Conservation (phyloP, 1,140 invertebrate species). For the Eupeodes corollae region DNA sequence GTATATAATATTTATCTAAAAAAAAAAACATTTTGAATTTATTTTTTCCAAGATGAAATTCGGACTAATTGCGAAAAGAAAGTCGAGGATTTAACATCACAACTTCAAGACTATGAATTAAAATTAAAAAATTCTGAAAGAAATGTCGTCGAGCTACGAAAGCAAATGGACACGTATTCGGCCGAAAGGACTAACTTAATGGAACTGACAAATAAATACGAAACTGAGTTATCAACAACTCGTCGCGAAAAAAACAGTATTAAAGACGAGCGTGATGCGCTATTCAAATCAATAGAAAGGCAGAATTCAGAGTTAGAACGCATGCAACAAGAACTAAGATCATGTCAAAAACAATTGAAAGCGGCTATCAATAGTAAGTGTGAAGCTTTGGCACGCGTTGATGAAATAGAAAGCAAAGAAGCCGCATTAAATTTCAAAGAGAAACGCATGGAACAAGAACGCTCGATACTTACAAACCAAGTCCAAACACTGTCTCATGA, state of each 20-base stretch:
- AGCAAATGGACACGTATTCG: conserved; percentile 47
- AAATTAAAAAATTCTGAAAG: conserved; percentile 51
- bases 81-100: conserved; percentile 44
- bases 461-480: conserved; percentile 59
- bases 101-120: conserved; percentile 49
- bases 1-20: not conserved
- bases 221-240: conserved; percentile 43
- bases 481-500: conserved; percentile 64
- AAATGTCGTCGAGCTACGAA: conserved; percentile 49
- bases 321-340: conserved; percentile 49
- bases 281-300: conserved; percentile 55
- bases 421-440: conserved; percentile 67
- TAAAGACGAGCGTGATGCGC: conserved; percentile 58
- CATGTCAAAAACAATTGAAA: conserved; percentile 53
- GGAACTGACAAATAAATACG: conserved; percentile 43
- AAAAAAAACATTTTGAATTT: not conserved
- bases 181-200: conserved; percentile 51
- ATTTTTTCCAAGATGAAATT: conserved; percentile 43
- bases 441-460: conserved; percentile 71
- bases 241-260: conserved; percentile 49
- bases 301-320: conserved; percentile 57
- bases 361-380: conserved; percentile 63
- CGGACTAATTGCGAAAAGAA: conserved; percentile 46
- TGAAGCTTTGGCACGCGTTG: conserved; percentile 63
- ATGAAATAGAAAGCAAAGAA: conserved; percentile 70